Base-by-base conservation (phyloP, 2,888 invertebrate species). In the Copidosoma aretas region DNA sequence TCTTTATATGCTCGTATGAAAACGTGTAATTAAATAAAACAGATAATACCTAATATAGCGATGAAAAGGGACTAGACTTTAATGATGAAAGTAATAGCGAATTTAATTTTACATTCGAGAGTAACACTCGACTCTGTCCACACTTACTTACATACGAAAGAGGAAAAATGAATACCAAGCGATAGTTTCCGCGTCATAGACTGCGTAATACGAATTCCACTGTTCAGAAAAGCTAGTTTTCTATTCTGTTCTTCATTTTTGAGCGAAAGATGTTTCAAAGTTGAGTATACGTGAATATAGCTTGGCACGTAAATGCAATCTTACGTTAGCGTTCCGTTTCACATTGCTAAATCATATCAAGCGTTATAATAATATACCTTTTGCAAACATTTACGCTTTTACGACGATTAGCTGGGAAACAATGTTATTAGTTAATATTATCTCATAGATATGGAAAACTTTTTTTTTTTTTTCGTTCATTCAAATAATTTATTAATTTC, bases 131-230 rank as follows among this genome's bases (percentile, higher is more conserved):
- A 25, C 10, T 57, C 43, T 64, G 41, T 46, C 12, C 43, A 17
- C 3, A 17, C 12, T 14, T 12, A 46, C 60, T 3, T 32, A 32
- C 32, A 32, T 32, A 32, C 56, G 57, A 14, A 15, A 49, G 17
- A 58, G 49, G 71, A 68, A 32, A 5, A 32, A 5, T 32, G 4
- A 32, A 32, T 32, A 61, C 14, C 60, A 22, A 64, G 62, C 62
- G 62, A 68, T 71, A 65, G 57, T 49, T 64, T 58, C 64, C 59
- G 43, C 59, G 43, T 65, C 65, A 64, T 68, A 71, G 71, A 65
- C 63, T 71, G 71, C 65, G 63, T 68, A 71, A 67, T 71, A 68
- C 64, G 68, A 65, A 71, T 62, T 51, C 46, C 52, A 68, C 41
- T 65, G 53, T 62, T 68, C 53, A 63, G 49, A 54, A 41, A 25